phyloP scores from a whole-genome alignment of 2,888 invertebrate species.

The Crepidodera aurea region DNA sequence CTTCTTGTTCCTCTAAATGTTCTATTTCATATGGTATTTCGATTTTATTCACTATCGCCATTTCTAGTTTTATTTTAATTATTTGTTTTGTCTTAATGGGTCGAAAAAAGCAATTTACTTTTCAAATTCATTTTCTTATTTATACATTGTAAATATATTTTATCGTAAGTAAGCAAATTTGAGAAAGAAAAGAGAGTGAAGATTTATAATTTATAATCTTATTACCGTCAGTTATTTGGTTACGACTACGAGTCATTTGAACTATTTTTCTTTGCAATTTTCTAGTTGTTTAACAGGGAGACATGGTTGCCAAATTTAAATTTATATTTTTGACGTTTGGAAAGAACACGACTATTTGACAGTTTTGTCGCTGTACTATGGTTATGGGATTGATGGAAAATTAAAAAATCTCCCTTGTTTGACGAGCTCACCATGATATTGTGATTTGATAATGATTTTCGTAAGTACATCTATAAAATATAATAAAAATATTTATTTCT shows the following conservation, averaged over 20 bases:
- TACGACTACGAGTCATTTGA: too few relatives aligned
- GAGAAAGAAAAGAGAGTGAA: too few relatives aligned
- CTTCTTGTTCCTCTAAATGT: conserved; percentile 10
- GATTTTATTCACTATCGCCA: background rate
- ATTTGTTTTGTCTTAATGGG: too few relatives aligned
- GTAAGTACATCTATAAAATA: background rate
- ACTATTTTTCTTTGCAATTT: too few relatives aligned
- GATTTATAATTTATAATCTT: too few relatives aligned
- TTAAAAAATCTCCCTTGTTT: background rate
- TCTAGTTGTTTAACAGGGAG: too few relatives aligned
- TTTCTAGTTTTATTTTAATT: too few relatives aligned
- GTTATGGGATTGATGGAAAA: background rate
- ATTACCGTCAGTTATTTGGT: too few relatives aligned
- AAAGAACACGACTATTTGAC: background rate
- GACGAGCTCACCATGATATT: background rate
- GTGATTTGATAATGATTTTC: background rate
- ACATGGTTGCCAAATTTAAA: background rate
- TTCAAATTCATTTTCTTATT: too few relatives aligned
- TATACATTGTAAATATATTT: too few relatives aligned
- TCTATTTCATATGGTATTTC: conserved; percentile 19
- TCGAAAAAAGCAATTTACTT: too few relatives aligned
- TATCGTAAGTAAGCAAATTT: too few relatives aligned
- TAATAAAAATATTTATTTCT: background rate
- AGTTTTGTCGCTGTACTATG: background rate
- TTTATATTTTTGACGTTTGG: background rate